A percentile compares a stretch with the other conserved stretches of the same genome.
Evolutionary conservation across 2,113 vertebrate genomes (phyloP).

Genomic region (Camelus bactrianus): DNA sequence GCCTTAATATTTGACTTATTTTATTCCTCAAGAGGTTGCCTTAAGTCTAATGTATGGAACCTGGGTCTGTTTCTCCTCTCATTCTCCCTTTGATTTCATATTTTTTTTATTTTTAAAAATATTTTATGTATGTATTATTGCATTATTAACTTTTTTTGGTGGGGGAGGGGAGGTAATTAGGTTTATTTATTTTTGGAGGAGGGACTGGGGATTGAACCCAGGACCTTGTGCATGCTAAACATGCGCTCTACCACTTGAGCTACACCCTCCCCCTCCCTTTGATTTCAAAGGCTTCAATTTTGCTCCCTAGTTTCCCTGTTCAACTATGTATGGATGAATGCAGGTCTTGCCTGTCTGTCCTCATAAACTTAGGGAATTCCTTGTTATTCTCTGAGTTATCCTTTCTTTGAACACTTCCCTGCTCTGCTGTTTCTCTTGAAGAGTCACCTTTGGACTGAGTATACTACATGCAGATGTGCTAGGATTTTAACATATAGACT

Average conservation of each 20-base stretch:
- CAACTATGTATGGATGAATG: not conserved
- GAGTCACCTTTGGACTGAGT: not conserved
- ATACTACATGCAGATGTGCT: not conserved
- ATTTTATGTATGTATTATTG: too few relatives aligned
- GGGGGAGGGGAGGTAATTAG: too few relatives aligned
- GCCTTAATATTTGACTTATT: slow-evolving; percentile 52
- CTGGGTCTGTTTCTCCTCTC: slow-evolving; percentile 1
- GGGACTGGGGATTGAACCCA: too few relatives aligned
- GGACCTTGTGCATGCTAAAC: too few relatives aligned
- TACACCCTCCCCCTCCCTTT: not conserved
- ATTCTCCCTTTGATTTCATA: not conserved
- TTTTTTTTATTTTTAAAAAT: too few relatives aligned
- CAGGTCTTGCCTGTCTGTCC: not conserved
- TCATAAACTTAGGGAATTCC: not conserved
- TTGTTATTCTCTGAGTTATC: not conserved
- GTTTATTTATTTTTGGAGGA: too few relatives aligned
- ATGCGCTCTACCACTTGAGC: too few relatives aligned
- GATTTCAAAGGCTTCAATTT: slow-evolving; percentile 40
- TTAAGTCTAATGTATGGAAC: slow-evolving; percentile 5
- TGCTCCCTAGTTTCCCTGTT: not conserved
- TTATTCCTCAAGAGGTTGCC: slow-evolving; percentile 14
- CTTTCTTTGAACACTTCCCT: slow-evolving; percentile 13
- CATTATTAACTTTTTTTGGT: too few relatives aligned
- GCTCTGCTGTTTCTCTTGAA: slow-evolving; percentile 10
- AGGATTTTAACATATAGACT: not conserved